Evolutionary conservation across 2,888 invertebrate genomes (phyloP).

Genomic region (Cheilosia impressa): DNA sequence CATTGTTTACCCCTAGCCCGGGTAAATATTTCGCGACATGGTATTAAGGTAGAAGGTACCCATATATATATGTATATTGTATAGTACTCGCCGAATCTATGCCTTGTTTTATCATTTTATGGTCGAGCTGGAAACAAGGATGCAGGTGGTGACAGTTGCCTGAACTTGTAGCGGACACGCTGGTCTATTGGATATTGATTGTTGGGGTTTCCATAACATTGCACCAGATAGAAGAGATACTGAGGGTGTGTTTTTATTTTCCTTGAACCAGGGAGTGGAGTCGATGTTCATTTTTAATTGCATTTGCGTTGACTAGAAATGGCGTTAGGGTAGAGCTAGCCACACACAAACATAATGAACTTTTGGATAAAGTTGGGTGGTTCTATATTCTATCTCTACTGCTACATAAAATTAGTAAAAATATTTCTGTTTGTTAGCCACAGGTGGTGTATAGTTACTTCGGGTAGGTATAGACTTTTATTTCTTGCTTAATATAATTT

Average conservation of each 20-base stretch:
- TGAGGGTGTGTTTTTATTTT: constrained; percentile 31
- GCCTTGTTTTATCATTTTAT: constrained; percentile 19
- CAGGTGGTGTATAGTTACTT: constrained; percentile 26
- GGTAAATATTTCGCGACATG: constrained; percentile 38
- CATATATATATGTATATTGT: neutral
- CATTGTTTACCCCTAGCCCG: constrained; percentile 40
- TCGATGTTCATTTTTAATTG: constrained; percentile 57
- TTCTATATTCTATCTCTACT: no score
- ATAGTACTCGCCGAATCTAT: neutral
- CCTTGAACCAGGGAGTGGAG: constrained; percentile 35
- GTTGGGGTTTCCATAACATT: constrained; percentile 4
- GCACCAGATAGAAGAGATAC: neutral
- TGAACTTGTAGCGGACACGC: neutral
- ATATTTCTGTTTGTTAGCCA: constrained; percentile 39
- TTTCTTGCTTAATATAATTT: constrained; percentile 15
- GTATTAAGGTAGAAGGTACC: neutral
- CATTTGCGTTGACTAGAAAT: constrained; percentile 33
- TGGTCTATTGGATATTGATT: neutral
- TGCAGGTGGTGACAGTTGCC: neutral
- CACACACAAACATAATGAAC: neutral
- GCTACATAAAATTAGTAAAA: constrained; percentile 31
- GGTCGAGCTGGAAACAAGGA: constrained; percentile 1
- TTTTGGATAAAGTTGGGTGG: neutral
- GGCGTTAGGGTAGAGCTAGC: neutral
- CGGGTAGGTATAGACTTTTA: neutral